These are phyloP conservation scores for Falcunculus frontatus DNA, from an alignment of 2,113 vertebrate species.

Conservation along the genomic window DNA sequence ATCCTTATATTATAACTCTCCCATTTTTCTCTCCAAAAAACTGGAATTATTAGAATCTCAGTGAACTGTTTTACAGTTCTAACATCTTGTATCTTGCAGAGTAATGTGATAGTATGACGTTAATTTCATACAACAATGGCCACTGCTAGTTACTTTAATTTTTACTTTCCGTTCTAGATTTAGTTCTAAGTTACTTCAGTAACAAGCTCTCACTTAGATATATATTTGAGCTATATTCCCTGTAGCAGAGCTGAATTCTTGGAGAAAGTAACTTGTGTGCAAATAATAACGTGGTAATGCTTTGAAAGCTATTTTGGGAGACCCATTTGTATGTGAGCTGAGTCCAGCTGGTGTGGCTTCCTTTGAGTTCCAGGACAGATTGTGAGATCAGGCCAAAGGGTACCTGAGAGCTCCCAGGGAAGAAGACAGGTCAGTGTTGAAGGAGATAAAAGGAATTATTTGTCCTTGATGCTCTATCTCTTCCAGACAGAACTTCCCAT, in stretches of 20 bases:
- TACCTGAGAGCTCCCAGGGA: not conserved
- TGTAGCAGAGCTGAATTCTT: not conserved
- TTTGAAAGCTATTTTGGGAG: not conserved
- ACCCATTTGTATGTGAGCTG: not conserved
- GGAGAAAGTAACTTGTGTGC: not conserved
- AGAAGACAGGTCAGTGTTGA: not conserved
- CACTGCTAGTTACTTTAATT: not conserved
- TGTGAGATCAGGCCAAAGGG: not conserved
- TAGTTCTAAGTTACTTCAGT: not conserved
- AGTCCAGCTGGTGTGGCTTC: not conserved
- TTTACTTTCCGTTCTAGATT: not conserved
- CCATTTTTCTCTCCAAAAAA: not conserved
- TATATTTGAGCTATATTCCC: not conserved
- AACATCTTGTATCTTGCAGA: not conserved
- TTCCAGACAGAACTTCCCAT: not conserved
- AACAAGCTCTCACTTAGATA: not conserved
- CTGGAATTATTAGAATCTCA: not conserved
- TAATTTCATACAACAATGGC: not conserved
- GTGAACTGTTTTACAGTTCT: not conserved
- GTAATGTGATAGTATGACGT: not conserved
- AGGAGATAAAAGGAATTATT: not conserved
- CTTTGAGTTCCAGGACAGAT: not conserved
- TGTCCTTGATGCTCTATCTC: not conserved
- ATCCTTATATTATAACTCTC: not conserved
- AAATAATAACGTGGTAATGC: not conserved